These are phyloP conservation scores for Pantherophis vulpinus DNA, from an alignment of 2,797 vertebrate species.

Conservation along the genomic window DNA sequence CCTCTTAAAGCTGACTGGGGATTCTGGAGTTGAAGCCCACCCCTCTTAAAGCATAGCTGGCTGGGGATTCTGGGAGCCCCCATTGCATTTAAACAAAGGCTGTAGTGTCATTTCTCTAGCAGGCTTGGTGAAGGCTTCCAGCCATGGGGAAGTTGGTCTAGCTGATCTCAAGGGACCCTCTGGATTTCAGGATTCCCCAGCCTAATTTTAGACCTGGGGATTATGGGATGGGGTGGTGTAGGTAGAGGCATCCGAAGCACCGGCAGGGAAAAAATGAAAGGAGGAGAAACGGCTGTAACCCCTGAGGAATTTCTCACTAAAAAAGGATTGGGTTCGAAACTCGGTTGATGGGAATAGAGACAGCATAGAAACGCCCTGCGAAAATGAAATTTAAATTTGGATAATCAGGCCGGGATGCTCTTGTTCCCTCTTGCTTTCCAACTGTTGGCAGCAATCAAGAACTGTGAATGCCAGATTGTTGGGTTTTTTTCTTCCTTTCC, in stretches of 20 bases:
- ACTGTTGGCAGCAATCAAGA: background rate
- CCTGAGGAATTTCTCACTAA: too few relatives aligned
- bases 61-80: too few relatives aligned
- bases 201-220: background rate
- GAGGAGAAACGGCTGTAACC: background rate
- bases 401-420: fast-evolving
- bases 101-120: background rate
- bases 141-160: background rate
- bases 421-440: too few relatives aligned
- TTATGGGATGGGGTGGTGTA: background rate
- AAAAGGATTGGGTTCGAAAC: background rate
- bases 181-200: background rate
- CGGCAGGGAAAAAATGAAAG: fast-evolving
- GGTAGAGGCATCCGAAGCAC: background rate
- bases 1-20: too few relatives aligned
- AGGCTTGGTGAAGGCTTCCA: background rate
- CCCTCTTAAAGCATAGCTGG: too few relatives aligned
- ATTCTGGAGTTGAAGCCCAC: too few relatives aligned
- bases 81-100: too few relatives aligned
- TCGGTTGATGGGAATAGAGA: background rate
- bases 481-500: background rate
- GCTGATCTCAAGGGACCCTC: background rate
- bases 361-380: background rate
- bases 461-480: too few relatives aligned
- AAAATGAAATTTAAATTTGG: background rate